These are phyloP conservation scores for Oreohelix idahoensis DNA, from an alignment of 1,140 invertebrate species.

Conservation along the genomic window DNA sequence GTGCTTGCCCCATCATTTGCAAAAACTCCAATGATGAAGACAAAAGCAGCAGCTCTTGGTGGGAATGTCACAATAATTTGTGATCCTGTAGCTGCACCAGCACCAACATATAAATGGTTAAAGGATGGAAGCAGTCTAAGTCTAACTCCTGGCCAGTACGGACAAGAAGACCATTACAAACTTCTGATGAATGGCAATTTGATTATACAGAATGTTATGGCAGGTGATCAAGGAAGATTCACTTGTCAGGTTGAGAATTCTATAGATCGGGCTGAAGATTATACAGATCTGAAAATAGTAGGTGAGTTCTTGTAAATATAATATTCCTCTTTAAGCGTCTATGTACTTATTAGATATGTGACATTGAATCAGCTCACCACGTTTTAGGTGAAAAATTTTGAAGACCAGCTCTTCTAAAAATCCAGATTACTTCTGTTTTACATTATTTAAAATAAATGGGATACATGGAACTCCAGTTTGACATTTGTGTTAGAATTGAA, in stretches of 20 bases:
- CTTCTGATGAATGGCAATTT: constrained; percentile 61
- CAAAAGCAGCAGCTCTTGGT: constrained; percentile 90
- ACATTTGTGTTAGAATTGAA: too few relatives aligned
- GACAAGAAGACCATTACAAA: constrained; percentile 36
- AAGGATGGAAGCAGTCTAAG: constrained; percentile 88
- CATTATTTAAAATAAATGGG: too few relatives aligned
- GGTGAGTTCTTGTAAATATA: constrained; percentile 8
- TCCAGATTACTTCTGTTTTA: too few relatives aligned
- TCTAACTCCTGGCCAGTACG: constrained; percentile 46
- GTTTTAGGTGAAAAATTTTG: too few relatives aligned
- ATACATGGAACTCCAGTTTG: too few relatives aligned
- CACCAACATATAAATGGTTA: constrained; percentile 84
- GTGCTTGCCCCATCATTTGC: constrained; percentile 91
- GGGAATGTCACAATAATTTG: constrained; percentile 94
- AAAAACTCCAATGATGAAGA: constrained; percentile 88
- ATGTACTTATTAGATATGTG: too few relatives aligned
- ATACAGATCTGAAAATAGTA: not conserved
- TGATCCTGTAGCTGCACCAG: constrained; percentile 93
- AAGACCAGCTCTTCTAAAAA: too few relatives aligned
- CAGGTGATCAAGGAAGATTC: constrained; percentile 51
- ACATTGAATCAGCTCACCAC: too few relatives aligned
- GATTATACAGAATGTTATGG: constrained; percentile 4
- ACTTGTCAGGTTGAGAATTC: constrained; percentile 53
- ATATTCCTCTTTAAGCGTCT: not conserved
- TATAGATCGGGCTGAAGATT: constrained; percentile 44